Base-by-base conservation (phyloP, 2,113 vertebrate species). In the human (Homo sapiens) region DNA sequence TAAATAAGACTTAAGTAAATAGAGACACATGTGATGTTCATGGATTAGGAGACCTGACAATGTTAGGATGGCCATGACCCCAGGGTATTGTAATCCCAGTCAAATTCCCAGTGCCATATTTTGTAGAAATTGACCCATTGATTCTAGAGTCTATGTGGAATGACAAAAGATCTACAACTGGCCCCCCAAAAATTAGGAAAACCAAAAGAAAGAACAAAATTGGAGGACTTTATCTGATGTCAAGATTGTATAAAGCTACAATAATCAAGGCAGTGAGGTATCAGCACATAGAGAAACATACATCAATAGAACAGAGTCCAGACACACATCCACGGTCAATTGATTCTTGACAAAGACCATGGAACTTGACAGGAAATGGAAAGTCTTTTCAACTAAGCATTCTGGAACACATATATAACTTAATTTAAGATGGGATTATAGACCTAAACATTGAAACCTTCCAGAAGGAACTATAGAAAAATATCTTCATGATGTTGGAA, bases 51-150 rank as follows among this genome's bases (percentile, higher is more conserved):
- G 30, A 45, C 12, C 13, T 52, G 30, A 7, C 23, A 16, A n/a
- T 8, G 10, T n/a, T 43, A n/a, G 27, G 2, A 5, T 11, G n/a
- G 57, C n/a, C 40, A 5, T 45, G 2, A 50, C 11, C 23, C 3
- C 1, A 38, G 12, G 4, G 13, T 78, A 14, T 78, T 30, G 84
- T 10, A 25, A 48, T 48, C 32, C 16, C 38, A n/a, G 40, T 10
- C 30, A 66, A 48, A 32, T 16, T 50, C 27, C 27, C 10, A 20
- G 75, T 11, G 50, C 38, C 8, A 8, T 68, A 30, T 70, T 68
- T 70, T 72, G 40, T 87, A 20, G 40, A 30, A 70, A 59, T 8
- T 55, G 52, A 72, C 40, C 32, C 32, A 9, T 3, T 59, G 40
- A 48, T 59, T 72, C 23, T 59, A 72, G n/a, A 48, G 27, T 80